Evolutionary conservation across 1,140 invertebrate species (phyloP).

Genomic region (Aphaenogaster floridana): DNA sequence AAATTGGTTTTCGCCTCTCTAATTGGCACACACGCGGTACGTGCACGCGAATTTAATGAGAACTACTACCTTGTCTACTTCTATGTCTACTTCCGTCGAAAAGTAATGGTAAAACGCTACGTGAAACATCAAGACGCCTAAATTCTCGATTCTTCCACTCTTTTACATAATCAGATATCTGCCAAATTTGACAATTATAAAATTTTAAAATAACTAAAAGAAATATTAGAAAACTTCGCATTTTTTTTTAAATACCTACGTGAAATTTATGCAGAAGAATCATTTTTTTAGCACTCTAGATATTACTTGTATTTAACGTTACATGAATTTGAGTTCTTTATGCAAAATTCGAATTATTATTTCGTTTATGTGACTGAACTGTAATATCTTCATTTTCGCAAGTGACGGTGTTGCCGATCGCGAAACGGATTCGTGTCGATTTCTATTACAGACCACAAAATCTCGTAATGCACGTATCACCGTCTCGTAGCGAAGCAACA

Average conservation of each 20-base stretch:
- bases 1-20: slow-evolving; percentile 78
- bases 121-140: slow-evolving; percentile 49
- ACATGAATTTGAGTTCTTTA: background rate
- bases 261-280: background rate
- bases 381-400: background rate
- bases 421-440: slow-evolving; percentile 37
- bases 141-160: background rate
- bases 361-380: background rate
- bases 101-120: slow-evolving; percentile 21
- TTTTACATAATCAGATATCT: background rate
- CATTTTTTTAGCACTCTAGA: background rate
- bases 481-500: slow-evolving; percentile 54
- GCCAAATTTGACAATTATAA: background rate
- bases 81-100: slow-evolving; percentile 11
- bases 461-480: slow-evolving; percentile 24
- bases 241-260: background rate
- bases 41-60: slow-evolving; percentile 76
- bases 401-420: slow-evolving; percentile 30
- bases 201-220: background rate
- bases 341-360: slow-evolving; percentile 1
- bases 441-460: background rate
- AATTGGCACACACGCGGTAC: slow-evolving; percentile 71
- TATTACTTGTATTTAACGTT: background rate
- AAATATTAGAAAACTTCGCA: background rate
- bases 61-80: slow-evolving; percentile 62